A percentile compares a stretch with the other conserved stretches of the same genome.
Conservation (phyloP, 2,113 vertebrate genomes). For the Platanista minor region DNA sequence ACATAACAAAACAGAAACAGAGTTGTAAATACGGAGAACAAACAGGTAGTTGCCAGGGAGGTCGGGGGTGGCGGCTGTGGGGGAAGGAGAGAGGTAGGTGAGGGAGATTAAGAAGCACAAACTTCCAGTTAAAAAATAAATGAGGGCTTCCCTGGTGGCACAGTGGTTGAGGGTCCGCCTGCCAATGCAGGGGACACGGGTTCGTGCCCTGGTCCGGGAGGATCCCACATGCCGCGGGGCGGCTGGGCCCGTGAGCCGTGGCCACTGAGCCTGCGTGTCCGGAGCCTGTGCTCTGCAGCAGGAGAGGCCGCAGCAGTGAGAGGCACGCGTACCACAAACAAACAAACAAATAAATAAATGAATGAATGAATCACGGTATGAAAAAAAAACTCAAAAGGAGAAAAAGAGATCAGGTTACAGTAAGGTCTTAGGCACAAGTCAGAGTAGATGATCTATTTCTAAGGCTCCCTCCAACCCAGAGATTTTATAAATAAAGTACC, state of each 20-base stretch:
- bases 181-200: too few relatives aligned
- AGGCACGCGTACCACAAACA: too few relatives aligned
- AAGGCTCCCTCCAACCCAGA: slow-evolving; percentile 20
- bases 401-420: not conserved
- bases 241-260: too few relatives aligned
- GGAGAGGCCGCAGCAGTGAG: too few relatives aligned
- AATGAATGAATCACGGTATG: not conserved
- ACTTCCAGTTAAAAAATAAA: not conserved
- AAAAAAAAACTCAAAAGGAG: not conserved
- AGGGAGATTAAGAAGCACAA: not conserved
- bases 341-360: too few relatives aligned
- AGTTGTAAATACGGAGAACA: not conserved
- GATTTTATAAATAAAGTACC: slow-evolving; percentile 33
- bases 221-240: too few relatives aligned
- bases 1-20: not conserved
- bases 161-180: too few relatives aligned
- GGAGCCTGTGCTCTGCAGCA: too few relatives aligned
- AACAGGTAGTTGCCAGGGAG: not conserved
- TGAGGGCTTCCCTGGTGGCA: too few relatives aligned
- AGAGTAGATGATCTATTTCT: slow-evolving; percentile 2
- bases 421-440: not conserved
- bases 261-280: too few relatives aligned
- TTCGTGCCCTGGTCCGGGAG: too few relatives aligned
- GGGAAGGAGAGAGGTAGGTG: too few relatives aligned
- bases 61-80: not conserved